Evolutionary conservation across 2,797 vertebrate species (phyloP).

Genomic region (Ceryle rudis): DNA sequence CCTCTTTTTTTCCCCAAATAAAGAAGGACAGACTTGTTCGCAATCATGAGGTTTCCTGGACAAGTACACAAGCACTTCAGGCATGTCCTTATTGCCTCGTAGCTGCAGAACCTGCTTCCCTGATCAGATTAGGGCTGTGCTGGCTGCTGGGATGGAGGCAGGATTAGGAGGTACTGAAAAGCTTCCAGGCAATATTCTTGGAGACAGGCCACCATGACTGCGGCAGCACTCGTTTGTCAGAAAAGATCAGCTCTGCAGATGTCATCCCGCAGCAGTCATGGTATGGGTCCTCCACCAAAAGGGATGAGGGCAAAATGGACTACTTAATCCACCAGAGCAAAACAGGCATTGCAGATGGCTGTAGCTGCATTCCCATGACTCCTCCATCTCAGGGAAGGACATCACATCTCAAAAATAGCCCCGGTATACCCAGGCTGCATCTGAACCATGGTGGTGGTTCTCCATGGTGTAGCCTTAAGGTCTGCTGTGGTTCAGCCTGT

Average conservation of each 20-base stretch:
- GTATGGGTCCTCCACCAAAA: not conserved
- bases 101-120: slow-evolving; percentile 17
- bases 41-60: not conserved
- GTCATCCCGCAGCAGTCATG: not conserved
- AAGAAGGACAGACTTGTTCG: not conserved
- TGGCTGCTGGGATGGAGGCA: not conserved
- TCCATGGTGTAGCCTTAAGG: not conserved
- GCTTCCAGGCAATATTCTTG: not conserved
- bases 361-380: rapidly evolving
- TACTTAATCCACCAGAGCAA: not conserved
- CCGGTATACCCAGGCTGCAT: not conserved
- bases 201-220: not conserved
- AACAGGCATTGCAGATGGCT: not conserved
- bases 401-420: not conserved
- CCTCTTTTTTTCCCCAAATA: not conserved
- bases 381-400: not conserved
- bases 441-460: not conserved
- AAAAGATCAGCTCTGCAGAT: not conserved
- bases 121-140: not conserved
- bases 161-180: not conserved
- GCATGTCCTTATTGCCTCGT: not conserved
- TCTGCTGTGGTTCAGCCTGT: not conserved
- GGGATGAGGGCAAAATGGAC: not conserved
- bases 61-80: not conserved
- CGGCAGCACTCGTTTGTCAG: not conserved